A percentile compares a stretch with the other conserved stretches of the same genome.
Conservation (phyloP, 2,113 vertebrate species). For the Phalacrocorax carbo region DNA sequence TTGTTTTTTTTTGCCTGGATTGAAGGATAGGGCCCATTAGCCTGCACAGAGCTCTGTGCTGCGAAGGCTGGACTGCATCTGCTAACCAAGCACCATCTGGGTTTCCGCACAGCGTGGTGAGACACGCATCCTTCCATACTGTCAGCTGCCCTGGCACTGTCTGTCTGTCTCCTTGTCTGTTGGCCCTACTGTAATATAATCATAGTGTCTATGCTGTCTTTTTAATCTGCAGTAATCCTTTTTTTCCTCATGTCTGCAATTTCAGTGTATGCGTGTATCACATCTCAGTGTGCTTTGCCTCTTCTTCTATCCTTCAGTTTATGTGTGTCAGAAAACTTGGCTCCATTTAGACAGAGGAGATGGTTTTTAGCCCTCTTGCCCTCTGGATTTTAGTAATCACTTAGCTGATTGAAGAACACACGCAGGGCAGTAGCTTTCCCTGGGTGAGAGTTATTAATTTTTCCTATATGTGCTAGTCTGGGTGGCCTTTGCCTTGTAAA, state of each 20-base stretch:
- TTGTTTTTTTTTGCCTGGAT: neutral
- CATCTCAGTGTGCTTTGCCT: neutral
- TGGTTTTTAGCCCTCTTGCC: neutral
- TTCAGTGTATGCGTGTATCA: accelerated
- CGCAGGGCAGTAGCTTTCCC: neutral
- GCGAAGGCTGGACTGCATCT: neutral
- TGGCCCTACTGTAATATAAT: neutral
- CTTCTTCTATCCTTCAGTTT: neutral
- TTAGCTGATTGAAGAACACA: neutral
- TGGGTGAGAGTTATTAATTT: neutral
- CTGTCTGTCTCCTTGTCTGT: neutral
- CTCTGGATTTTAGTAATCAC: neutral
- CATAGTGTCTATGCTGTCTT: neutral
- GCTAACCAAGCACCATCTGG: neutral
- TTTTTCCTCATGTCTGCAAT: neutral
- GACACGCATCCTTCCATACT: neutral
- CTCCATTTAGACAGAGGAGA: neutral
- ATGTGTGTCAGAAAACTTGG: neutral
- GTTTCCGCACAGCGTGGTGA: neutral
- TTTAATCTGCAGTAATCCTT: neutral
- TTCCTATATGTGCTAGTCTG: neutral
- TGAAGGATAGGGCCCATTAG: neutral
- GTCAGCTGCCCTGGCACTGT: neutral
- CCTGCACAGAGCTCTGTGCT: neutral
- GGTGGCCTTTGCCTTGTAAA: neutral